Base-by-base conservation (phyloP, 2,888 invertebrate species). In the Synanthedon andrenaeformis region DNA sequence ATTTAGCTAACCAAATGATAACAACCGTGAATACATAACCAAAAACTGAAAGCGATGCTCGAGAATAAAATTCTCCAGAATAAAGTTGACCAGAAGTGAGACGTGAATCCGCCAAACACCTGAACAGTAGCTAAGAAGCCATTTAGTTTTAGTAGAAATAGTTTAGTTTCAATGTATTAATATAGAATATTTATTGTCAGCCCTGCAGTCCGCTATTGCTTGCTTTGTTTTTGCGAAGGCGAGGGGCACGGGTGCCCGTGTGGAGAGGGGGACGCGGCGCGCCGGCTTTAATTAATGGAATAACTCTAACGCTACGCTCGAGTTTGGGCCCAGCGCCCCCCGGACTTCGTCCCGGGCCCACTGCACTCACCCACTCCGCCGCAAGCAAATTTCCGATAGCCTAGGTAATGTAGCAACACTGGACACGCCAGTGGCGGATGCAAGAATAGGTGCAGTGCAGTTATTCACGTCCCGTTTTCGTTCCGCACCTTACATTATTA, bases 271-370 rank as follows among this genome's bases (percentile, higher is more conserved):
- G 62, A 59, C 60, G 65, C 56, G 57, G 62, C 56, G 62, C 54
- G 45, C 41, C 41, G 53, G 65, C 67, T 81, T 82, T 84, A 84
- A 85, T 85, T 84, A 85, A 85, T 84, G 82, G 82, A 83, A 83
- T 84, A 83, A 83, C 82, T 83, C 77, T 63, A 62, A 35, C 35
- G 62, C 66, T 64, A 61, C 58, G 59, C 56, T 56, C 58, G 54
- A 66, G 67, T 64, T 61, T 54, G 60, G 59, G 56, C 58, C 59
- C 60, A 59, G 61, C 57, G 59, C 58, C 59, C 60, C 60, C 58
- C 64, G 62, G 52, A 60, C 55, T 52, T 58, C 51, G 53, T 61
- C 60, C 62, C 61, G 60, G 61, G 60, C 35, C 35, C 35, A 35
- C 60, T 62, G 66, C 68, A 63, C 59, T 60, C 60, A 60, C 61